Evolutionary conservation across 2,113 vertebrate genomes (phyloP), one percentile per base, ranked within the genome.

Genomic region (Peromyscus maniculatus): DNA sequence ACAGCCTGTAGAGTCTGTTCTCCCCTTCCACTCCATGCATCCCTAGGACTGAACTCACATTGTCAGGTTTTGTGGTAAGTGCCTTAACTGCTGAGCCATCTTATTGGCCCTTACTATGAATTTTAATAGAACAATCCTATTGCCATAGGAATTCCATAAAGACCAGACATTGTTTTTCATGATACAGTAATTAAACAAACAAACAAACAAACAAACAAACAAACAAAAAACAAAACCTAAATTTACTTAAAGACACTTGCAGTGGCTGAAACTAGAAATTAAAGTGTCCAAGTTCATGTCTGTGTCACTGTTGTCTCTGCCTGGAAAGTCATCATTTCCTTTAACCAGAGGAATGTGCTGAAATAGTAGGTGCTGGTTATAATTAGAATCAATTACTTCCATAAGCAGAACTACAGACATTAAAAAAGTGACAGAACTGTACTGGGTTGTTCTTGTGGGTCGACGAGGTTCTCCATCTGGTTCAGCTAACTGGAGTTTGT

Each of bases 351-450:
- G 93, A 97, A 97, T 97, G 93, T 96, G 91, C 94, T 96, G 97
- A 97, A 96, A 97, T 39, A 94, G 97, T 95, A 97, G 94, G 95
- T 98, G 93, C 96, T 91, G 89, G 96, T 91, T 97, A 98, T 96
- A 97, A 97, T 97, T 97, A 97, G 98, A 96, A 90, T 75, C 78
- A 83, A 49, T 43, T 93, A n/a, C 96, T 97, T 97, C 83, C 43
- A 94, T 94, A 83, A 80, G 83, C 78, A 96, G 83, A 94, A 55
- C 16, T 83, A 91, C 75, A 96, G 89, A 94, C 77, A 75, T 91
- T 67, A 79, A 5, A 72, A 78, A 15, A 93, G 64, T 92, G 80
- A 89, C 92, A 91, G 74, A 46, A 57, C 17, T 66, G 36, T 91
- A n/a, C 91, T 90, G 43, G 6, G 12, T 95, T 94, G 90, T 94